Conservation (phyloP, 2,797 vertebrate species). For the Taenioides sp. region DNA sequence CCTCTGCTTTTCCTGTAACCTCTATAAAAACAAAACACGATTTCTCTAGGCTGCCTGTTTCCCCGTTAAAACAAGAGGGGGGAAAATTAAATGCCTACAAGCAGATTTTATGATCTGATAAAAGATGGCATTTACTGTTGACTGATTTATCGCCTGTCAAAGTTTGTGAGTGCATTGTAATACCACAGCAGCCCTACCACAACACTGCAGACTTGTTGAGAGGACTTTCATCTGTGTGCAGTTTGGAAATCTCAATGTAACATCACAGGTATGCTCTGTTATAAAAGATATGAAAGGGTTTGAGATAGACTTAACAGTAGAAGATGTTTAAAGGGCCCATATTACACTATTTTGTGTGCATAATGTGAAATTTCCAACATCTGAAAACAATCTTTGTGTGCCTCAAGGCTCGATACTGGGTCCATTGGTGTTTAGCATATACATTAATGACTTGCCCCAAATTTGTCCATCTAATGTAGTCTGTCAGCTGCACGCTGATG, state of each 20-base stretch:
- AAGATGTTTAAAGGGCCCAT: background rate
- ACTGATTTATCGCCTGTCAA: slow-evolving; percentile 79
- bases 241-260: slow-evolving; percentile 27
- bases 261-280: slow-evolving; percentile 29
- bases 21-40: slow-evolving; percentile 68
- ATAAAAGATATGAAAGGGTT: slow-evolving; percentile 29
- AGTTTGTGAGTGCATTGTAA: slow-evolving; percentile 74
- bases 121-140: slow-evolving; percentile 80
- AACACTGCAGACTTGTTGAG: slow-evolving; percentile 53
- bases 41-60: slow-evolving; percentile 73
- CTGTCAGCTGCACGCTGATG: too few relatives aligned
- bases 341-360: too few relatives aligned
- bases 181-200: slow-evolving; percentile 57
- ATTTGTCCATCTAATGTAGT: too few relatives aligned
- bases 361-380: too few relatives aligned
- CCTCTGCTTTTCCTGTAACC: slow-evolving; percentile 68
- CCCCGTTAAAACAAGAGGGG: slow-evolving; percentile 70
- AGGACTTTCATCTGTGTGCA: slow-evolving; percentile 50
- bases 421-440: too few relatives aligned
- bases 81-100: slow-evolving; percentile 78
- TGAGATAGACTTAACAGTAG: slow-evolving; percentile 19
- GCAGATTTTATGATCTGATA: slow-evolving; percentile 83
- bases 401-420: too few relatives aligned
- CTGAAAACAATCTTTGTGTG: too few relatives aligned
- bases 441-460: too few relatives aligned